Evolutionary conservation across 2,888 invertebrate species (phyloP).

Genomic region (Rhyacophila evoluta): DNA sequence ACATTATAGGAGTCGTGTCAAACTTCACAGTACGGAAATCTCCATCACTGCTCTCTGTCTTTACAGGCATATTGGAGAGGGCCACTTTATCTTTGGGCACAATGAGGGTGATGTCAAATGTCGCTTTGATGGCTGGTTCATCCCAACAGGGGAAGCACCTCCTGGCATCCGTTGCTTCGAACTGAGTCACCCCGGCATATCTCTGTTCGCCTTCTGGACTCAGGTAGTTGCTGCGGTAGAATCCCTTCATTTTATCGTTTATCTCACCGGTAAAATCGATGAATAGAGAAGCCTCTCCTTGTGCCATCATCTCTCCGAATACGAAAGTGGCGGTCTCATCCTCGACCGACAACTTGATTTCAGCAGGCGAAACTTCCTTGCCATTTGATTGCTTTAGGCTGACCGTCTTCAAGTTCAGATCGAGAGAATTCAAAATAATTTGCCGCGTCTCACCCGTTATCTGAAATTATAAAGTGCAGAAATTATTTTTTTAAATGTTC

Average conservation of each 20-base stretch:
- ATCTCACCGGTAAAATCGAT: slow-evolving; percentile 87
- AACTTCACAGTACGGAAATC: slow-evolving; percentile 75
- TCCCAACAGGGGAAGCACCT: slow-evolving; percentile 98
- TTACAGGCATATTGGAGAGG: slow-evolving; percentile 91
- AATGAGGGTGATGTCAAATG: slow-evolving; percentile 88
- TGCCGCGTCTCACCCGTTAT: slow-evolving; percentile 75
- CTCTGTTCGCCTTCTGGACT: slow-evolving; percentile 80
- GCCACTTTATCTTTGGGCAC: slow-evolving; percentile 87
- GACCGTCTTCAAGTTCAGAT: slow-evolving; percentile 78
- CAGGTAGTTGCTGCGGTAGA: slow-evolving; percentile 90
- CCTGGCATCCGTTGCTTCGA: slow-evolving; percentile 91
- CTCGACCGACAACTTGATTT: slow-evolving; percentile 64
- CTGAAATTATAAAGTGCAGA: slow-evolving; percentile 67
- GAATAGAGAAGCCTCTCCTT: slow-evolving; percentile 71
- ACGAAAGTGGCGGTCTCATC: slow-evolving; percentile 79
- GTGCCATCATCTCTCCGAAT: slow-evolving; percentile 73
- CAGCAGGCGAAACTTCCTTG: slow-evolving; percentile 60
- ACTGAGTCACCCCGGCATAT: slow-evolving; percentile 92
- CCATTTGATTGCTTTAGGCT: slow-evolving; percentile 68
- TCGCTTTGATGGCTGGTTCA: slow-evolving; percentile 95
- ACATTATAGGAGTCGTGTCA: slow-evolving; percentile 92
- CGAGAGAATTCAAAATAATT: slow-evolving; percentile 82
- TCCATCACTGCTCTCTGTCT: slow-evolving; percentile 64
- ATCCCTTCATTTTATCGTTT: slow-evolving; percentile 95
- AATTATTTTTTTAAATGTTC: slow-evolving; percentile 16